These are phyloP conservation scores for Epinotia brunnichana DNA, from an alignment of 2,888 invertebrate genomes.

Conservation along the genomic window DNA sequence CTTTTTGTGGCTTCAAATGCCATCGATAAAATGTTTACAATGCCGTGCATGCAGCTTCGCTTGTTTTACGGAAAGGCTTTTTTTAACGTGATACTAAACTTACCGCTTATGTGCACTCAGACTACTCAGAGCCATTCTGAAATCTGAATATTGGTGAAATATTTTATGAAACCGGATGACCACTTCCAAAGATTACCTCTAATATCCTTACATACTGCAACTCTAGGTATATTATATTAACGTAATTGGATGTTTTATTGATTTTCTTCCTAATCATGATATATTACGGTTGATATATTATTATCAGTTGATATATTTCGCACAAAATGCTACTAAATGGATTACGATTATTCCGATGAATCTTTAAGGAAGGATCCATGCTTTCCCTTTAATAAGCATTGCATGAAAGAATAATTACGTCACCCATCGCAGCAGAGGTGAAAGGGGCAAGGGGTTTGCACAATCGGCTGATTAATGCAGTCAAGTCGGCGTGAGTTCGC, in stretches of 20 bases:
- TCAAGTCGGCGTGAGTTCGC: conserved; percentile 35
- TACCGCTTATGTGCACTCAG: too few species aligned
- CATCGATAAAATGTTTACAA: background rate
- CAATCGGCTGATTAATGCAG: conserved; percentile 43
- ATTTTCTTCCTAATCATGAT: background rate
- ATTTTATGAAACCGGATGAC: too few species aligned
- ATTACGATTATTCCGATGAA: conserved; percentile 16
- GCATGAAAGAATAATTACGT: conserved; percentile 40
- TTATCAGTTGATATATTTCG: background rate
- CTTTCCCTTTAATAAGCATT: conserved; percentile 31
- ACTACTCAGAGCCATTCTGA: too few species aligned
- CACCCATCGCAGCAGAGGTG: conserved; percentile 39
- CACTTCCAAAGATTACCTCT: too few species aligned
- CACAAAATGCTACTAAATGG: background rate
- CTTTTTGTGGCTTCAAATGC: background rate
- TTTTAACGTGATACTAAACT: too few species aligned
- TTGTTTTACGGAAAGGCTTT: background rate
- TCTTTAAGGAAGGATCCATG: conserved; percentile 20
- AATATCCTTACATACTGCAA: too few species aligned
- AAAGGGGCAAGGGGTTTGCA: conserved; percentile 42
- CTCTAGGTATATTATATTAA: too few species aligned
- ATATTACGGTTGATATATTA: too few species aligned
- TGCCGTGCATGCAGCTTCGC: background rate
- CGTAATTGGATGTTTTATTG: background rate
- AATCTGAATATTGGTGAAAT: too few species aligned